phyloP scores from a whole-genome alignment of 2,113 vertebrate genomes.

The Mobula hypostoma region DNA sequence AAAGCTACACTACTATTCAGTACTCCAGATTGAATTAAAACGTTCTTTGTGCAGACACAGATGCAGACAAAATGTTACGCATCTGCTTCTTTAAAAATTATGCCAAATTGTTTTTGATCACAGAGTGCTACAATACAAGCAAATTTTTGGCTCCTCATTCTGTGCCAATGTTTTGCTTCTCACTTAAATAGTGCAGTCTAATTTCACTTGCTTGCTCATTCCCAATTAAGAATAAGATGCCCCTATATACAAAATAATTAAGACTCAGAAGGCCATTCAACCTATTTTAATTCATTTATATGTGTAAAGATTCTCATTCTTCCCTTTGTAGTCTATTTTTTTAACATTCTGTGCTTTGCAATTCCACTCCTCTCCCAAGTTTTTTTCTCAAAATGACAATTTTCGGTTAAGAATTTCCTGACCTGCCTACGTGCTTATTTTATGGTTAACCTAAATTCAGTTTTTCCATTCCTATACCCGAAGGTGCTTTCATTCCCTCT shows the following conservation, averaged over 20 bases:
- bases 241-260: background rate
- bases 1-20: background rate
- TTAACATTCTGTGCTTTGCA: background rate
- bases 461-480: background rate
- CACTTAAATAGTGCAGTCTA: background rate
- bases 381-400: background rate
- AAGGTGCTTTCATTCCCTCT: background rate
- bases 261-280: background rate
- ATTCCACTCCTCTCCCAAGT: background rate
- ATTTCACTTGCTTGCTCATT: background rate
- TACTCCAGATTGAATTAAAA: background rate
- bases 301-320: background rate
- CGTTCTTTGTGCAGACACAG: background rate
- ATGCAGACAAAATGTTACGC: background rate
- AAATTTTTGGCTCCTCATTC: background rate
- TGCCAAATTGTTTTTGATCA: background rate
- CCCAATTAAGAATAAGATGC: background rate
- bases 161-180: background rate
- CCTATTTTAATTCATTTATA: background rate
- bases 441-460: background rate
- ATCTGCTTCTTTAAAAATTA: background rate
- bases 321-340: background rate
- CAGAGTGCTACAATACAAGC: background rate
- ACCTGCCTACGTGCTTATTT: background rate
- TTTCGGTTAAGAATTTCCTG: background rate